Conservation (phyloP, 1,140 invertebrate genomes). For the Melanaphis sacchari region DNA sequence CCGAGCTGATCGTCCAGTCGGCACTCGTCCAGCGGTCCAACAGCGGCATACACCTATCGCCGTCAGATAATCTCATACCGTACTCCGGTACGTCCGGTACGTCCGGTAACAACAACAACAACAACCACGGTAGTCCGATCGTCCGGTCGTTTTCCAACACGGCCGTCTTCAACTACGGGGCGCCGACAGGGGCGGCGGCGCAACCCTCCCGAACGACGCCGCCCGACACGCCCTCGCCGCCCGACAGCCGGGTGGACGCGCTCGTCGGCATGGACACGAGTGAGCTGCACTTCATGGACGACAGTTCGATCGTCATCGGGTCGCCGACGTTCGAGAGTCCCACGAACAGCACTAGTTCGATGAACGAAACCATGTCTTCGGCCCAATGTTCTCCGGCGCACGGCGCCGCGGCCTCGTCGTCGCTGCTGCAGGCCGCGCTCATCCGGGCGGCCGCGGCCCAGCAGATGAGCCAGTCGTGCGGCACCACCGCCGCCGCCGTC, state of each 20-base stretch:
- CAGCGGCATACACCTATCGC: constrained; percentile 49
- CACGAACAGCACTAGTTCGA: constrained; percentile 70
- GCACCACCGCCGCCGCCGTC: constrained; percentile 64
- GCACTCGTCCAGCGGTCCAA: constrained; percentile 60
- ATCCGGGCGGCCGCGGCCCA: constrained; percentile 72
- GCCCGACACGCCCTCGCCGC: constrained; percentile 67
- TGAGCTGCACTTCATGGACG: constrained; percentile 87
- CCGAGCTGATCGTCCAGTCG: constrained; percentile 57
- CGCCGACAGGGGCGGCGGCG: constrained; percentile 63
- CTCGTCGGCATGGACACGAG: constrained; percentile 79
- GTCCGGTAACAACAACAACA: not conserved
- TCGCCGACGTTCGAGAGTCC: constrained; percentile 79
- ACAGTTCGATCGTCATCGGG: constrained; percentile 82
- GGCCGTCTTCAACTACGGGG: not conserved
- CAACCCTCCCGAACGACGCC: constrained; percentile 67
- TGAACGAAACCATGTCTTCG: constrained; percentile 62
- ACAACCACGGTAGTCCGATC: not conserved
- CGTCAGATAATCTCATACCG: constrained; percentile 51
- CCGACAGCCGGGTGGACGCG: constrained; percentile 69
- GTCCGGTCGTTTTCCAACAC: constrained; percentile 34
- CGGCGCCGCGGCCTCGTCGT: constrained; percentile 66
- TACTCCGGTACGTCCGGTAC: not conserved
- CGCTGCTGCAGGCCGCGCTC: constrained; percentile 74
- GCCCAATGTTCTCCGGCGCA: constrained; percentile 64
- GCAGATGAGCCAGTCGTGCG: constrained; percentile 64